Percentiles rank a stretch among this genome's conserved stretches.
Conservation (phyloP, 2,113 vertebrate species). For the Cervus canadensis region DNA sequence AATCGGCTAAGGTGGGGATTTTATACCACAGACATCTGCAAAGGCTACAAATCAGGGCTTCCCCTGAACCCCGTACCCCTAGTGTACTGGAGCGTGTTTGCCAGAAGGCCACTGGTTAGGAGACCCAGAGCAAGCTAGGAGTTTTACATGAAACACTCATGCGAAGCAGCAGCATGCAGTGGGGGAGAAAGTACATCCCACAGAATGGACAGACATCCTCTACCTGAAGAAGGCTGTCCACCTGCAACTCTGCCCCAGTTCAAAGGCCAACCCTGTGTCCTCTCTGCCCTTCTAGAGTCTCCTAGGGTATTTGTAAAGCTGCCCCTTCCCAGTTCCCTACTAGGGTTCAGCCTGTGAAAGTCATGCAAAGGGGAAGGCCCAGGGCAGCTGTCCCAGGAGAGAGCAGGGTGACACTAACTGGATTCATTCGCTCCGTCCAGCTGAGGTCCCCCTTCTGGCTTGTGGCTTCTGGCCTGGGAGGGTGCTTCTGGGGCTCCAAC, state of each 20-base stretch:
- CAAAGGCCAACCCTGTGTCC: neutral
- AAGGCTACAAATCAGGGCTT: neutral
- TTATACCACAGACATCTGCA: neutral
- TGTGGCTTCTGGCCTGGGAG: neutral
- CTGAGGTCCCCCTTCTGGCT: neutral
- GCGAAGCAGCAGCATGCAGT: fast-evolving
- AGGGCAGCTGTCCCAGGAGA: neutral
- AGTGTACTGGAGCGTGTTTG: neutral
- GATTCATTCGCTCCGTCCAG: neutral
- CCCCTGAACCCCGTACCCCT: fast-evolving
- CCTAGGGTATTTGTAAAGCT: neutral
- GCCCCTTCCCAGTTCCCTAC: neutral
- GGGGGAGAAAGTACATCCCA: neutral
- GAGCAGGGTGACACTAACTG: slow-evolving; percentile 31
- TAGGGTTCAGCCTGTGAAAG: neutral
- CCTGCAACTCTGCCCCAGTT: neutral
- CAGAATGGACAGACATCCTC: neutral
- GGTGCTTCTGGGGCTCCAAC: neutral
- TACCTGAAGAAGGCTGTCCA: neutral
- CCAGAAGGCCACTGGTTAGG: neutral
- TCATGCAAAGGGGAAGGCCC: neutral
- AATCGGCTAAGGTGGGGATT: neutral
- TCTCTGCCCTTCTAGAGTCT: neutral
- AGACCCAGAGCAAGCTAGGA: neutral
- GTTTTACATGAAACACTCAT: neutral